phyloP scores from a whole-genome alignment of 1,140 invertebrate genomes.

The Drosophila takahashii region DNA sequence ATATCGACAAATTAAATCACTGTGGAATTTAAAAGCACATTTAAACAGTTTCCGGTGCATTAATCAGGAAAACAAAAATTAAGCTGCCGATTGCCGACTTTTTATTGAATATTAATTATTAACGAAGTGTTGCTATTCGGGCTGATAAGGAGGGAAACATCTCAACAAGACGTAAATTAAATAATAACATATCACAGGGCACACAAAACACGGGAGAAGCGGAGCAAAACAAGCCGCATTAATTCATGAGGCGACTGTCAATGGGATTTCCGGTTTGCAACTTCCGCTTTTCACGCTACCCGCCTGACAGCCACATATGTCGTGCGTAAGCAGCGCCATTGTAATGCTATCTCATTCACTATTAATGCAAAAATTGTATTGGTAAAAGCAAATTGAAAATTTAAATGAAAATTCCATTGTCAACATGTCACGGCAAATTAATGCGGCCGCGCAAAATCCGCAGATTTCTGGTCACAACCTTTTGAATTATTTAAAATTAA shows the following conservation, averaged over 20 bases:
- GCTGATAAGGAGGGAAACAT: conserved; percentile 25
- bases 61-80: conserved; percentile 19
- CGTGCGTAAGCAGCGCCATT: conserved; percentile 10
- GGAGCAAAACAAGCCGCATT: conserved; percentile 58
- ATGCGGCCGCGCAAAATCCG: conserved; percentile 37
- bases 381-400: conserved; percentile 33
- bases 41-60: background rate
- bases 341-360: conserved; percentile 50
- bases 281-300: conserved; percentile 71
- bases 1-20: conserved; percentile 10
- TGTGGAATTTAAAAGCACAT: background rate
- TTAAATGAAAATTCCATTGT: conserved; percentile 60
- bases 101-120: conserved; percentile 44
- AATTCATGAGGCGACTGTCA: conserved; percentile 74
- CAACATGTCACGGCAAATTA: conserved; percentile 38
- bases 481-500: conserved; percentile 41
- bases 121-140: conserved; percentile 20
- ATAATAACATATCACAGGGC: conserved; percentile 42
- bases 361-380: conserved; percentile 46
- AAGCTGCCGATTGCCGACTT: conserved; percentile 1
- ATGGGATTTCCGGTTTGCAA: conserved; percentile 74
- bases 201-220: conserved; percentile 18
- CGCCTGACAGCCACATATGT: conserved; percentile 29
- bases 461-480: conserved; percentile 47
- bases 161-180: conserved; percentile 45